A percentile compares a stretch with the other conserved stretches of the same genome.
Conservation (phyloP, 2,113 vertebrate species). For the Rhagologus leucostigma region DNA sequence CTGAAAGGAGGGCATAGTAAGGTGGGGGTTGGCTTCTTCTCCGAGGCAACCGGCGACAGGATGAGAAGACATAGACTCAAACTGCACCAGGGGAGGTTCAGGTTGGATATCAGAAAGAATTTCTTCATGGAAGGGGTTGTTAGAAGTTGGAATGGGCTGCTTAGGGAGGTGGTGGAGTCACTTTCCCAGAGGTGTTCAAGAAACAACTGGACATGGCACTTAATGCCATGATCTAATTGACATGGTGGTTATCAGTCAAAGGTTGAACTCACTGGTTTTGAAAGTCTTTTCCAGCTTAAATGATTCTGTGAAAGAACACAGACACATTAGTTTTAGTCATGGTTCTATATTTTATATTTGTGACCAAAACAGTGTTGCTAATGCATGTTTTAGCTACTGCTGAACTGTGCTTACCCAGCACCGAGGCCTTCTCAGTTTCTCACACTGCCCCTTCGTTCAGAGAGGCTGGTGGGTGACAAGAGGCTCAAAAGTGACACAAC, state of each 20-base stretch:
- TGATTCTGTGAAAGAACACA: background rate
- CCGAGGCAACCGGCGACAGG: background rate
- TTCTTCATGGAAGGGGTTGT: background rate
- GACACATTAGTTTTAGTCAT: background rate
- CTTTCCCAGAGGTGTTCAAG: background rate
- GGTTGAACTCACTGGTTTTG: background rate
- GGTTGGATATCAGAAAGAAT: background rate
- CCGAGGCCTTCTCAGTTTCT: background rate
- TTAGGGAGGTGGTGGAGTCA: accelerated
- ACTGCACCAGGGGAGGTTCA: background rate
- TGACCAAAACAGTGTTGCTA: background rate
- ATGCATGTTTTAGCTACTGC: background rate
- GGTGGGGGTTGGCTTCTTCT: background rate
- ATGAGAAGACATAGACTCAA: background rate
- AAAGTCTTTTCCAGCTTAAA: background rate
- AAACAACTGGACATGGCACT: accelerated
- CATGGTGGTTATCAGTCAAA: background rate
- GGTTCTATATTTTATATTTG: background rate
- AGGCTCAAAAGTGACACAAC: background rate
- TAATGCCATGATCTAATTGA: background rate
- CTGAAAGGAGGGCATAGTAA: background rate
- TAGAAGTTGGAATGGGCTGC: background rate
- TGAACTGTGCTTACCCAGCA: background rate
- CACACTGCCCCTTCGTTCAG: background rate
- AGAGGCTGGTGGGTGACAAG: background rate